phyloP scores from a whole-genome alignment of 2,888 invertebrate species.

The Caenorhabditis parvicauda region DNA sequence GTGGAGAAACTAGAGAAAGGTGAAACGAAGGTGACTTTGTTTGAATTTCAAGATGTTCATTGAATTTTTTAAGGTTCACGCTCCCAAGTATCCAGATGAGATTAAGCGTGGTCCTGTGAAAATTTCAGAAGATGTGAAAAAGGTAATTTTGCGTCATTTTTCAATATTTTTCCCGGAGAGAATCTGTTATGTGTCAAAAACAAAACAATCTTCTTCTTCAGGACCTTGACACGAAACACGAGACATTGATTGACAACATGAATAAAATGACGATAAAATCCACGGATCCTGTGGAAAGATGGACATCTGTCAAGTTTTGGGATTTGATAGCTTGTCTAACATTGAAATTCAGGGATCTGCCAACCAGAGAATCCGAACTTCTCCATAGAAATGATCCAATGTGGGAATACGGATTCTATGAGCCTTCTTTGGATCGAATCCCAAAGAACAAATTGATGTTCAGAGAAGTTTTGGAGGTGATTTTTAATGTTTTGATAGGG shows the following conservation, averaged over 20 bases:
- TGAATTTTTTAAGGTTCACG: conserved; percentile 16
- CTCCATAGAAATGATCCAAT: conserved; percentile 43
- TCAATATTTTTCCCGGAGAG: too few species aligned
- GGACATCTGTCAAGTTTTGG: conserved; percentile 39
- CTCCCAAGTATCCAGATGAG: conserved; percentile 55
- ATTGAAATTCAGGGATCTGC: conserved; percentile 41
- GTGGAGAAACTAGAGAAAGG: conserved; percentile 38
- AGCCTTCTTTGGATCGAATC: conserved; percentile 51
- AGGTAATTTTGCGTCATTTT: too few species aligned
- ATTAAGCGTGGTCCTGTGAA: conserved; percentile 33
- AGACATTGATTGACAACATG: conserved; percentile 48
- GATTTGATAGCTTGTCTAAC: too few species aligned
- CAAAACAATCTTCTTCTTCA: conserved; percentile 11
- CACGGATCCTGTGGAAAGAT: conserved; percentile 48
- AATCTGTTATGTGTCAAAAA: conserved; percentile 3
- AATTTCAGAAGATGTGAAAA: conserved; percentile 35
- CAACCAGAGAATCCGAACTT: conserved; percentile 47
- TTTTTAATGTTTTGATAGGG: neutral
- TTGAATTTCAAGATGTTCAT: neutral
- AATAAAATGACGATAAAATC: conserved; percentile 49
- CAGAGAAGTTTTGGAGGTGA: conserved; percentile 54
- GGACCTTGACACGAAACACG: conserved; percentile 45
- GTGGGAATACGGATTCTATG: conserved; percentile 59
- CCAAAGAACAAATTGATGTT: conserved; percentile 50
- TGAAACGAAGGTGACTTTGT: conserved; percentile 19